Evolutionary conservation across 1,140 invertebrate species (phyloP).

Genomic region (Chironomus striatipennis): DNA sequence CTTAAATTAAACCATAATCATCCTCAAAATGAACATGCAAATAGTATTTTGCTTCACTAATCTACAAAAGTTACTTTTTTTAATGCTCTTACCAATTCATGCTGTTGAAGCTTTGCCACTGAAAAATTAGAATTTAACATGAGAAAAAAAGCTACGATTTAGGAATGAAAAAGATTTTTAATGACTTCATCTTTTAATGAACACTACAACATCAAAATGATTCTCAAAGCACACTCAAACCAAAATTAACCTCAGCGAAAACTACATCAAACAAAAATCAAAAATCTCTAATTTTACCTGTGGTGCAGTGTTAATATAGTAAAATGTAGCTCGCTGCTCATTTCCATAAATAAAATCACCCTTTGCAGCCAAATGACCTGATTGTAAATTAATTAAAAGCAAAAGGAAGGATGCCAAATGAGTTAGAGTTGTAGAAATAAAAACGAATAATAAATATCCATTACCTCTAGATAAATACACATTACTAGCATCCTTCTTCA

Average conservation of each 20-base stretch:
- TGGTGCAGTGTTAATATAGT: slow-evolving; percentile 54
- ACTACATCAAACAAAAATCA: neutral
- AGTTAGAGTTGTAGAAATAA: no score
- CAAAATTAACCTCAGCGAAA: no score
- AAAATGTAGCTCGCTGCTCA: slow-evolving; percentile 55
- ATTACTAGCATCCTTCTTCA: neutral
- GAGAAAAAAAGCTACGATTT: neutral
- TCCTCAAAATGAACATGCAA: no score
- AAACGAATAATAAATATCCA: neutral
- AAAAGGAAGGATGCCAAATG: neutral
- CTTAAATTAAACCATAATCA: no score
- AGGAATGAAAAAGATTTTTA: neutral
- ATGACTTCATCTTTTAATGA: no score
- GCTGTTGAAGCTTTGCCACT: slow-evolving; percentile 55
- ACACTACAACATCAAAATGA: no score
- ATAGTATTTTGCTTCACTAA: no score
- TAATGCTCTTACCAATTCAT: slow-evolving; percentile 49
- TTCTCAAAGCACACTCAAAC: no score
- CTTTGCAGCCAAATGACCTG: slow-evolving; percentile 58
- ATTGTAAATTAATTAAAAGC: slow-evolving; percentile 29
- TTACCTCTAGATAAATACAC: neutral
- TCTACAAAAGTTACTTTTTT: neutral
- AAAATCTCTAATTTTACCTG: slow-evolving; percentile 37
- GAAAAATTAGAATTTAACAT: neutral
- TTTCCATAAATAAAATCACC: slow-evolving; percentile 53